These are phyloP conservation scores for Menura novaehollandiae DNA, from an alignment of 2,113 vertebrate genomes.

Conservation along the genomic window DNA sequence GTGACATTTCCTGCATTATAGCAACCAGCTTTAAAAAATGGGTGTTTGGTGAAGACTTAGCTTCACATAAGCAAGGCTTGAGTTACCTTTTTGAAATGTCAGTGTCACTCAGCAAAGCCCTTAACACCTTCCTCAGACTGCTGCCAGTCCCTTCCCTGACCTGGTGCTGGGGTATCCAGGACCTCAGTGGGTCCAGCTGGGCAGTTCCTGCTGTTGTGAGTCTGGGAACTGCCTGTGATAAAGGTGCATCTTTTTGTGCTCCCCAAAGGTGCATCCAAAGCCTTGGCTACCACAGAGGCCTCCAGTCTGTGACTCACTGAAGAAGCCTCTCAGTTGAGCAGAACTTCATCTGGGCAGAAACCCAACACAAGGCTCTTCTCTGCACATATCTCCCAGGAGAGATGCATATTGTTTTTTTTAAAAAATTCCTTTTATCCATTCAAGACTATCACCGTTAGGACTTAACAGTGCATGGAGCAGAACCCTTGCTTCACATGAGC, in stretches of 20 bases:
- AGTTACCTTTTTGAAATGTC: constrained; percentile 1
- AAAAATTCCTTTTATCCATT: neutral
- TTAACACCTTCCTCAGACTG: neutral
- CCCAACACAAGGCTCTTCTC: neutral
- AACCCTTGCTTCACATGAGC: accelerated
- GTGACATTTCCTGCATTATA: neutral
- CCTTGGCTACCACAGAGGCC: neutral
- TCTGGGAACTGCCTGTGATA: neutral
- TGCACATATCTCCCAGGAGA: neutral
- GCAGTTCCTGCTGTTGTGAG: neutral
- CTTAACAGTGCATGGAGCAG: neutral
- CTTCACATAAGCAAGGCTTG: neutral
- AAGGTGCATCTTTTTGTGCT: neutral
- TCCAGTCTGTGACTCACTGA: neutral
- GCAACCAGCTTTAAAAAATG: neutral
- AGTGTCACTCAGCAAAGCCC: neutral
- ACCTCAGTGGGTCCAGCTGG: neutral
- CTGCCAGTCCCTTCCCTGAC: neutral
- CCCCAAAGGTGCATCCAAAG: neutral
- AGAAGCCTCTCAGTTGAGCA: neutral
- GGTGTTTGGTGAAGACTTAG: neutral
- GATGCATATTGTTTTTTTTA: neutral
- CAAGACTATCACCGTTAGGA: neutral
- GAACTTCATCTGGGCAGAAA: neutral
- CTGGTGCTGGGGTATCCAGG: neutral